Percentiles rank a stretch among this genome's conserved stretches.
phyloP scores from a whole-genome alignment of 2,797 vertebrate species.

The Rhinatrema bivittatum region DNA sequence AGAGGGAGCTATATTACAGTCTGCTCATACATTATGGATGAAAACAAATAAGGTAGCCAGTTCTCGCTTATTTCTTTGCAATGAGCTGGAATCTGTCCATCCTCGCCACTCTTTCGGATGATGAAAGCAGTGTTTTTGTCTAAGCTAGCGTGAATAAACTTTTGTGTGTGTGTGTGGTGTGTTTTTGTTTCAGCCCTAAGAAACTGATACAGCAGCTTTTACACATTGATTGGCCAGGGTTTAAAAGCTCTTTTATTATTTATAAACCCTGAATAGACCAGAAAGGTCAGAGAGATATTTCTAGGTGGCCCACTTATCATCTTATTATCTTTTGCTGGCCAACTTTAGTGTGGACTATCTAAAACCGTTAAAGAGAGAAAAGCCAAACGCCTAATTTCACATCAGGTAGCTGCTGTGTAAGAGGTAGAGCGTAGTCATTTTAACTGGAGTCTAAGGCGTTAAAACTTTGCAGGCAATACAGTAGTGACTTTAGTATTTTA shows the following conservation, averaged over 20 bases:
- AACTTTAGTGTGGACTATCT: too few relatives aligned
- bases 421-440: too few relatives aligned
- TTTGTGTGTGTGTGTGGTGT: too few relatives aligned
- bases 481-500: too few relatives aligned
- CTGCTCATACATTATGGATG: slow-evolving; percentile 51
- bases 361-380: too few relatives aligned
- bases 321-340: too few relatives aligned
- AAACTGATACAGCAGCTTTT: slow-evolving; percentile 13
- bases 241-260: slow-evolving; percentile 18
- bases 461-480: too few relatives aligned
- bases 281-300: slow-evolving; percentile 17
- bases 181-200: slow-evolving; percentile 35
- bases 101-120: neutral
- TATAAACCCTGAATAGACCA: slow-evolving; percentile 14
- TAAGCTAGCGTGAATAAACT: slow-evolving; percentile 41
- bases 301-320: slow-evolving; percentile 15
- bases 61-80: slow-evolving; percentile 22
- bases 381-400: too few relatives aligned
- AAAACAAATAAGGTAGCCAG: slow-evolving; percentile 48
- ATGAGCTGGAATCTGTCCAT: slow-evolving; percentile 8
- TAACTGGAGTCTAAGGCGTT: too few relatives aligned
- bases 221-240: slow-evolving; percentile 13
- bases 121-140: slow-evolving; percentile 5
- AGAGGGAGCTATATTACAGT: slow-evolving; percentile 34
- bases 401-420: too few relatives aligned